A percentile compares a stretch with the other conserved stretches of the same genome.
phyloP scores from a whole-genome alignment of 2,888 invertebrate genomes.

The Cynaeus angustus region DNA sequence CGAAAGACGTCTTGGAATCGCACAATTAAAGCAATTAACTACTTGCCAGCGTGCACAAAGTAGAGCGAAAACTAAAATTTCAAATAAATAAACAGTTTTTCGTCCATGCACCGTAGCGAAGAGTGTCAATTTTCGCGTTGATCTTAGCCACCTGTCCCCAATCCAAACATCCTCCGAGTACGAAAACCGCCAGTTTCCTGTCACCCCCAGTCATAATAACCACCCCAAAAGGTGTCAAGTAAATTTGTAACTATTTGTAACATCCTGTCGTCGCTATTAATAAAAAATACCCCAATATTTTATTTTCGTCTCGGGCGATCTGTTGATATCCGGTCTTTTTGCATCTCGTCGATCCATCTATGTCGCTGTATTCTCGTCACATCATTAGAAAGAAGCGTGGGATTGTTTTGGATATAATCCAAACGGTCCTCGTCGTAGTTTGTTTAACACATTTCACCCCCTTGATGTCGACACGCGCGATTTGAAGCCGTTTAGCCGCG shows the following conservation, averaged over 20 bases:
- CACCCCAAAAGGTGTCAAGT: constrained; percentile 31
- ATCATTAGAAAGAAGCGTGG: constrained; percentile 58
- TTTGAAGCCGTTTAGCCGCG: constrained; percentile 58
- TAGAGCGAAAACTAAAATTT: not conserved
- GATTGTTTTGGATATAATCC: constrained; percentile 62
- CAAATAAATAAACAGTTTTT: not conserved
- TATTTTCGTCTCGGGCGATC: constrained; percentile 34
- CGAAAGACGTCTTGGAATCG: constrained; percentile 32
- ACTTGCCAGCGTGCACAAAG: constrained; percentile 20
- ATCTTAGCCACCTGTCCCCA: constrained; percentile 27
- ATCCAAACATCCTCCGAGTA: constrained; percentile 29
- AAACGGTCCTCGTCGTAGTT: constrained; percentile 53
- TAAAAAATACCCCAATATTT: constrained; percentile 26
- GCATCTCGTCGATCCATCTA: constrained; percentile 40
- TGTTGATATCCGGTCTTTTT: constrained; percentile 44
- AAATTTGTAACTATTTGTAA: constrained; percentile 44
- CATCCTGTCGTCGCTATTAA: constrained; percentile 40
- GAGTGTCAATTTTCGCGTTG: constrained; percentile 1
- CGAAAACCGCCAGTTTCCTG: constrained; percentile 30
- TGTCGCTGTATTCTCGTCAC: constrained; percentile 55
- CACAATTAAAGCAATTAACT: constrained; percentile 47
- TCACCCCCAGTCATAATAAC: constrained; percentile 34
- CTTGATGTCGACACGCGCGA: constrained; percentile 51
- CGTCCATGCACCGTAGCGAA: too few relatives aligned
- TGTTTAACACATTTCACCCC: constrained; percentile 45